Percentiles rank a stretch among this genome's conserved stretches.
Conservation (phyloP, 2,888 invertebrate species). For the Drosophila borealis region DNA sequence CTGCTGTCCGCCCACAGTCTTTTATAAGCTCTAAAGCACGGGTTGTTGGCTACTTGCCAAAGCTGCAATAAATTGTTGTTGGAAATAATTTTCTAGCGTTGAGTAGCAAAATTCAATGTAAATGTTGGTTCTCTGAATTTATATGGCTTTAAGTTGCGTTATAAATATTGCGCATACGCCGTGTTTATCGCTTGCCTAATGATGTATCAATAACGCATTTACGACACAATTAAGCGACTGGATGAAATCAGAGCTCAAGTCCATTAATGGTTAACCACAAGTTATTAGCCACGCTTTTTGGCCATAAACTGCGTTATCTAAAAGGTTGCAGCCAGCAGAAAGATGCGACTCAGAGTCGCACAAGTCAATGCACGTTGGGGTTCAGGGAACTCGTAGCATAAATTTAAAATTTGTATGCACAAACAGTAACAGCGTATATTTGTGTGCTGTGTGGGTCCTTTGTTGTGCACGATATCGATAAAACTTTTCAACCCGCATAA, state of each 20-base stretch:
- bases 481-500: slow-evolving; percentile 40
- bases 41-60: slow-evolving; percentile 21
- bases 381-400: slow-evolving; percentile 54
- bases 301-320: slow-evolving; percentile 53
- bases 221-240: slow-evolving; percentile 66
- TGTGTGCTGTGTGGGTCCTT: slow-evolving; percentile 19
- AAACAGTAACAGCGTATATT: slow-evolving; percentile 32
- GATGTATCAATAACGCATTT: slow-evolving; percentile 74
- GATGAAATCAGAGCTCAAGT: slow-evolving; percentile 59
- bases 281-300: slow-evolving; percentile 44
- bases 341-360: background rate
- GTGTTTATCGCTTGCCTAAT: slow-evolving; percentile 66
- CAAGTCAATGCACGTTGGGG: slow-evolving; percentile 31
- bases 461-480: slow-evolving; percentile 34
- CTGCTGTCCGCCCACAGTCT: background rate
- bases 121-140: slow-evolving; percentile 1
- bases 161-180: slow-evolving; percentile 62
- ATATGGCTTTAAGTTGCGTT: slow-evolving; percentile 40
- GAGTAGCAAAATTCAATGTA: background rate
- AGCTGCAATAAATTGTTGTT: background rate
- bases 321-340: slow-evolving; percentile 25
- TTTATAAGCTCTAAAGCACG: slow-evolving; percentile 9
- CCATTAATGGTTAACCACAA: slow-evolving; percentile 50
- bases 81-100: slow-evolving; percentile 11
- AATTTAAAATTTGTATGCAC: slow-evolving; percentile 63